Evolutionary conservation across 2,797 vertebrate genomes (phyloP).

Genomic region (Tragopan temminckii): DNA sequence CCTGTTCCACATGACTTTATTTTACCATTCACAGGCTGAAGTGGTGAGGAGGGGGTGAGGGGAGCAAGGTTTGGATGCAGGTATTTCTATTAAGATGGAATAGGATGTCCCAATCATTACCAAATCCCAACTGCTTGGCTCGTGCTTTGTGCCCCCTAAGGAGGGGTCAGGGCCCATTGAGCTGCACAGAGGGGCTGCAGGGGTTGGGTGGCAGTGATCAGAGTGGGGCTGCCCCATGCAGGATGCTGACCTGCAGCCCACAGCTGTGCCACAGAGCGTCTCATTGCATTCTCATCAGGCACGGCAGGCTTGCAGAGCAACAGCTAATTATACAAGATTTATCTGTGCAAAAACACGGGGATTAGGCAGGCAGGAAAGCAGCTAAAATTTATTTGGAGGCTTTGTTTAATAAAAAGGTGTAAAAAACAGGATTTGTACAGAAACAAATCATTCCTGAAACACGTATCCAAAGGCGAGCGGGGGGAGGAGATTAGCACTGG

Average conservation of each 20-base stretch:
- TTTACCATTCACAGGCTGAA: neutral
- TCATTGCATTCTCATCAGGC: slow-evolving; percentile 65
- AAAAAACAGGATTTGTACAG: slow-evolving; percentile 62
- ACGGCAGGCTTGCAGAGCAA: slow-evolving; percentile 62
- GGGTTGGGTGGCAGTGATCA: too few relatives aligned
- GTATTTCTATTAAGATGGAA: neutral
- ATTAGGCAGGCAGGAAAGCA: slow-evolving; percentile 76
- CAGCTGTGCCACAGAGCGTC: slow-evolving; percentile 16
- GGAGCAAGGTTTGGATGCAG: neutral
- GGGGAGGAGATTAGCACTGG: neutral
- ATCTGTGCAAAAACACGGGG: slow-evolving; percentile 76
- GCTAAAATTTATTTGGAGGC: slow-evolving; percentile 73
- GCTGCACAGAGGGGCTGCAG: neutral
- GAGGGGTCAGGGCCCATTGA: neutral
- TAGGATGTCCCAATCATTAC: neutral
- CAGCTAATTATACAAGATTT: slow-evolving; percentile 82
- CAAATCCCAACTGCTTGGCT: accelerated
- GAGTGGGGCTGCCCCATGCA: neutral
- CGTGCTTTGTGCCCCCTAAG: accelerated
- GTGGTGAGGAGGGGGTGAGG: accelerated
- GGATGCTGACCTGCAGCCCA: neutral
- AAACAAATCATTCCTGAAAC: slow-evolving; percentile 71
- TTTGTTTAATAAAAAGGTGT: slow-evolving; percentile 75
- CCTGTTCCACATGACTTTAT: neutral
- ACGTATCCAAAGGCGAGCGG: neutral